These are phyloP conservation scores for Hemistola chrysoprasaria DNA, from an alignment of 2,888 invertebrate species.

Conservation along the genomic window DNA sequence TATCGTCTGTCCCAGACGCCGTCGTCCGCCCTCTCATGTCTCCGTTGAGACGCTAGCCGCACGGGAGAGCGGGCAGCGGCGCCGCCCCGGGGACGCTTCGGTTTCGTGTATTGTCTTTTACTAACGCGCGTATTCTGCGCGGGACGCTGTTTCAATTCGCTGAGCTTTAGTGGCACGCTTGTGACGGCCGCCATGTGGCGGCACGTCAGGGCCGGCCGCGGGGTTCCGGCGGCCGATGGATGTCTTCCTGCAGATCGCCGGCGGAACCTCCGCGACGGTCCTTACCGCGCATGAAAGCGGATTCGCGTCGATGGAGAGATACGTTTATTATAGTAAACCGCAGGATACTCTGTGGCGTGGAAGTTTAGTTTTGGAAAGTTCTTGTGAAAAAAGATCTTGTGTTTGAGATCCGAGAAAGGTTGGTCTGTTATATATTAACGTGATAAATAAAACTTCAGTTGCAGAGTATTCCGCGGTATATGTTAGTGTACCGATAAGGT, in stretches of 20 bases:
- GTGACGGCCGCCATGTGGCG: conserved; percentile 29
- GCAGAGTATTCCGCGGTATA: conserved; percentile 26
- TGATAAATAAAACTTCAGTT: conserved; percentile 7
- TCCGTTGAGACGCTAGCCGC: too few relatives aligned
- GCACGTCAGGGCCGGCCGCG: conserved; percentile 9
- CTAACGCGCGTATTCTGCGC: conserved; percentile 35
- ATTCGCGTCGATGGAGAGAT: conserved; percentile 14
- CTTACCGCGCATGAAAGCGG: conserved; percentile 18
- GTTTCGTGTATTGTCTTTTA: conserved; percentile 30
- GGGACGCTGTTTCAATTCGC: conserved; percentile 51
- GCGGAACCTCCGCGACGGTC: conserved; percentile 9
- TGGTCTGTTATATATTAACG: conserved; percentile 4
- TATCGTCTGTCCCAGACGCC: conserved; percentile 6
- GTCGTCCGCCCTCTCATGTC: too few relatives aligned
- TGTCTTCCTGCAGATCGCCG: conserved; percentile 3
- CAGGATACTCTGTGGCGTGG: conserved; percentile 15
- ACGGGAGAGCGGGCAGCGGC: conserved; percentile 17
- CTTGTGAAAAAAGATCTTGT: too few relatives aligned
- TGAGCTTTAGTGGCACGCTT: conserved; percentile 50
- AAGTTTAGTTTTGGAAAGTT: conserved; percentile 1
- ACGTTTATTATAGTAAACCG: conserved; percentile 12
- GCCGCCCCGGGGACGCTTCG: conserved; percentile 24
- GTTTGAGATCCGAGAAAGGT: conserved; percentile 2
- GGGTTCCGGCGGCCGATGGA: conserved; percentile 10
- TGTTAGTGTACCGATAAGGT: conserved; percentile 27